Evolutionary conservation across 2,797 vertebrate species (phyloP), one percentile per base, ranked within the genome.

Genomic region (Anguilla pacifica): DNA sequence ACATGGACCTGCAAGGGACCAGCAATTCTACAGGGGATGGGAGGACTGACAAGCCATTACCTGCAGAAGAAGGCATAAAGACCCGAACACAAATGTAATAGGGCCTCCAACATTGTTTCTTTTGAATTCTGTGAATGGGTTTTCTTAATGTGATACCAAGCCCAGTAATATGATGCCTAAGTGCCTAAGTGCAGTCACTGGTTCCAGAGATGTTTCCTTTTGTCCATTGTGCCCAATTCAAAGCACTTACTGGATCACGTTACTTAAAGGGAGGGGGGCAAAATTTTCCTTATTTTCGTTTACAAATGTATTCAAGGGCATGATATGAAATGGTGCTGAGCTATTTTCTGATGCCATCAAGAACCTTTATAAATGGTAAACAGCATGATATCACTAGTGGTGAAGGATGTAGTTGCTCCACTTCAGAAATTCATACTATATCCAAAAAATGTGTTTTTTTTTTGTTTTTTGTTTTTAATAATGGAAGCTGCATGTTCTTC

Each of bases 231-330:
- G 64, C 49, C 87, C 87, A 84, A 83, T 84, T 85, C 83, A 87
- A 72, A 87, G 87, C 87, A 87, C 87, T 84, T 87, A 87, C 55
- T 15, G 83, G 83, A 72, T 84, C 39, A 31, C 39, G 84, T 55
- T 87, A 59, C 82, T 87, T 64, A 43, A 87, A 87, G 86, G 82
- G 39, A 67, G 86, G 53, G 84, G 55, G 31, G 51, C 51, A 53
- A 28, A 49, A 59, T 72, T 87, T 87, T 81, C 64, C 84, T 87
- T 83, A 87, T 87, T 87, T 87, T 87, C 79, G 19, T 81, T 49
- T 81, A 49, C 70, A 55, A 55, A 84, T 85, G 83, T 59, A 84
- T 46, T 85, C 67, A 19, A 85, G 87, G 82, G 70, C 64, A 85
- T 74, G 59, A 43, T 82, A 82, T 51, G 79, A 82, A 82, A 82